phyloP scores from a whole-genome alignment of 2,113 vertebrate species.

The Lonchura striata region DNA sequence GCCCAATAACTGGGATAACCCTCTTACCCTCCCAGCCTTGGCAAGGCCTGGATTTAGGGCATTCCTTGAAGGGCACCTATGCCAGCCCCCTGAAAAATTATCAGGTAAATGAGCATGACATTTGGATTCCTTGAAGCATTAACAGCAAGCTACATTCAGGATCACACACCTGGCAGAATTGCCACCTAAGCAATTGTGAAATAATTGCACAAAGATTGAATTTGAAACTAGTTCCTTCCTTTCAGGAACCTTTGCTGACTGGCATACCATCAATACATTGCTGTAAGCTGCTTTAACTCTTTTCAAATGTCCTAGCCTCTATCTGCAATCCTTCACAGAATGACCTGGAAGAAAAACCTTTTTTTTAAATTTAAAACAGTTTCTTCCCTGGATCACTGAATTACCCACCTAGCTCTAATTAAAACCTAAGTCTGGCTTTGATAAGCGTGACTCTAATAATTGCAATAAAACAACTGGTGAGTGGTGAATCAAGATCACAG shows the following conservation, averaged over 20 bases:
- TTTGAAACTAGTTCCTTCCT: neutral
- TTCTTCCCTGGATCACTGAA: neutral
- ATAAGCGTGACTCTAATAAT: neutral
- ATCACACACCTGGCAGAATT: neutral
- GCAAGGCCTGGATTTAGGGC: neutral
- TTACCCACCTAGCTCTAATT: neutral
- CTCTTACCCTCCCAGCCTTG: rapidly evolving
- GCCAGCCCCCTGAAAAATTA: neutral
- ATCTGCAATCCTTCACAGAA: neutral
- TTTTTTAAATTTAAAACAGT: neutral
- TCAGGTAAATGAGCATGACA: neutral
- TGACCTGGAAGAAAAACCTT: neutral
- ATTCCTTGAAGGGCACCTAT: neutral
- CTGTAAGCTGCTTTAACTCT: neutral
- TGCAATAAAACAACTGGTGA: neutral
- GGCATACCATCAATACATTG: neutral
- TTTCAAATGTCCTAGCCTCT: neutral
- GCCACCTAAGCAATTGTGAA: neutral
- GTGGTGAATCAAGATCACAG: neutral
- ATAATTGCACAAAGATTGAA: neutral
- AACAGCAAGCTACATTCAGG: neutral
- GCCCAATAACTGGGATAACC: rapidly evolving
- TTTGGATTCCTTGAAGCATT: neutral
- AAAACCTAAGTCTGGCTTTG: neutral
- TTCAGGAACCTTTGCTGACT: neutral